Percentiles rank a stretch among this genome's conserved stretches.
phyloP scores from a whole-genome alignment of 2,797 vertebrate genomes.

The Halcyon badia region DNA sequence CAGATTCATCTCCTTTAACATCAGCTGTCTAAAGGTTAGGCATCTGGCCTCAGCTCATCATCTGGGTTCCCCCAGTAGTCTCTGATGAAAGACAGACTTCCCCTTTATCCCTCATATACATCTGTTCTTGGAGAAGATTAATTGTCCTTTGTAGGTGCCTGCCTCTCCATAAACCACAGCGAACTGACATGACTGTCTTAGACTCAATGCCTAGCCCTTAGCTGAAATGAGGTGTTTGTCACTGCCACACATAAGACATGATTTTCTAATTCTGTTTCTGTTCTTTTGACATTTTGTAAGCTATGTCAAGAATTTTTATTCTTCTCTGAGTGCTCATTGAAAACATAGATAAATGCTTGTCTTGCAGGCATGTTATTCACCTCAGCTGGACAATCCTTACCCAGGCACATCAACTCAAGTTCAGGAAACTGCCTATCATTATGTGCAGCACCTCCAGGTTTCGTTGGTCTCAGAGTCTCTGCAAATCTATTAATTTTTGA shows the following conservation, averaged over 20 bases:
- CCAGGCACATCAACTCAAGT: not conserved
- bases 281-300: not conserved
- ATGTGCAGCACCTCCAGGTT: not conserved
- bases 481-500: not conserved
- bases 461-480: not conserved
- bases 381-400: not conserved
- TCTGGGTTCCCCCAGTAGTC: constrained; percentile 6
- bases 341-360: not conserved
- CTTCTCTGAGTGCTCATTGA: not conserved
- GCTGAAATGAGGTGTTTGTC: not conserved
- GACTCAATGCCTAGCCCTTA: not conserved
- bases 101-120: constrained; percentile 14
- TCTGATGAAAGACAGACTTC: constrained; percentile 68
- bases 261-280: not conserved
- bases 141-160: constrained; percentile 11
- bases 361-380: not conserved
- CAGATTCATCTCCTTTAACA: constrained; percentile 57
- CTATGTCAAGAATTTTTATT: not conserved
- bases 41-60: constrained; percentile 48
- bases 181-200: not conserved
- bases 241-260: not conserved
- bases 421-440: not conserved
- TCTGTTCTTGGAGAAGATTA: constrained; percentile 35
- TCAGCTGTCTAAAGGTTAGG: constrained; percentile 49
- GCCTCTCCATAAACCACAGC: not conserved